These are phyloP conservation scores for Fistularia tabacaria DNA, from an alignment of 2,797 vertebrate genomes.

Conservation along the genomic window DNA sequence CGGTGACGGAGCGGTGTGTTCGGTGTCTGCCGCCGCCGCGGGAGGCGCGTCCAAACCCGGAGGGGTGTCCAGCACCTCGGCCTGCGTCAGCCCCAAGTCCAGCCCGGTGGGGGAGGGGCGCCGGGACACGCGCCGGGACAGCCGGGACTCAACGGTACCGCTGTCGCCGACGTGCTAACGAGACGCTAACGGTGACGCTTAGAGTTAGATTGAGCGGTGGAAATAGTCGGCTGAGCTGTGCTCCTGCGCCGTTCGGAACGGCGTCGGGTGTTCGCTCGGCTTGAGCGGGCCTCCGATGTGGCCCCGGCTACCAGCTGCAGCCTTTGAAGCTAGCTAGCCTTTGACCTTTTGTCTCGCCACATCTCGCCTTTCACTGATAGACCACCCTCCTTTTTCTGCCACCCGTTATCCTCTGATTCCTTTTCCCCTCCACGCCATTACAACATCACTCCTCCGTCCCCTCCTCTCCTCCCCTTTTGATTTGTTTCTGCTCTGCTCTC, in stretches of 20 bases:
- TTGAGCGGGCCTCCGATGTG: slow-evolving; percentile 56
- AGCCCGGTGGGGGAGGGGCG: slow-evolving; percentile 46
- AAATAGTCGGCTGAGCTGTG: too few species aligned
- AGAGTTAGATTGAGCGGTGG: too few species aligned
- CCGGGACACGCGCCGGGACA: slow-evolving; percentile 55
- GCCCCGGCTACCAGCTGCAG: slow-evolving; percentile 42
- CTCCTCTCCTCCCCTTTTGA: neutral
- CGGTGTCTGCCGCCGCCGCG: slow-evolving; percentile 8
- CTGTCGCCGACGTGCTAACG: neutral
- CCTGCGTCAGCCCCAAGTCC: slow-evolving; percentile 63
- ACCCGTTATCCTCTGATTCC: slow-evolving; percentile 14
- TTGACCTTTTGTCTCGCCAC: slow-evolving; percentile 47
- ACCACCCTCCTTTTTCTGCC: slow-evolving; percentile 6
- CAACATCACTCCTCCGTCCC: neutral
- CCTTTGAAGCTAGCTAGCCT: slow-evolving; percentile 57
- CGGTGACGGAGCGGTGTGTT: slow-evolving; percentile 60
- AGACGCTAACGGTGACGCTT: too few species aligned
- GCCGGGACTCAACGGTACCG: slow-evolving; percentile 58
- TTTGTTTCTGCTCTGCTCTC: slow-evolving; percentile 20
- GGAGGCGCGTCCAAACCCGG: slow-evolving; percentile 64
- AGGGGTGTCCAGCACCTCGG: slow-evolving; percentile 25
- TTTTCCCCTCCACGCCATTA: slow-evolving; percentile 9
- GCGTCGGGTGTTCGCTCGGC: slow-evolving; percentile 41
- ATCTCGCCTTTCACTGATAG: slow-evolving; percentile 25
- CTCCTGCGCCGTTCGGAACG: slow-evolving; percentile 27